Evolutionary conservation across 2,888 invertebrate species (phyloP).

Genomic region (Stratiomys singularior): DNA sequence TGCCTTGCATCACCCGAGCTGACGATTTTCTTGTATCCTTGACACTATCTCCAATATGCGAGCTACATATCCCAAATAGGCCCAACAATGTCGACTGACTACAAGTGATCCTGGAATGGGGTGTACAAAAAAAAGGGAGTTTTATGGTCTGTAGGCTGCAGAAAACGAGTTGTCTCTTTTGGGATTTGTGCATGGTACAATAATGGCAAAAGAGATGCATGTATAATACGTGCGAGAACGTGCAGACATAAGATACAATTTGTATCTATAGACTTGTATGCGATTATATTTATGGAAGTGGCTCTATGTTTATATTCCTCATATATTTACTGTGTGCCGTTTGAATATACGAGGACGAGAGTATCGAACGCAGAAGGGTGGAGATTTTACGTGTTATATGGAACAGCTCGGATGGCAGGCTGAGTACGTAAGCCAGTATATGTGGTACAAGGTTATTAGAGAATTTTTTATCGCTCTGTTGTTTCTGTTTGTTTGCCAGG

Average conservation of each 20-base stretch:
- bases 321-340: conserved; percentile 24
- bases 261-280: background rate
- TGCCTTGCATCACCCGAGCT: background rate
- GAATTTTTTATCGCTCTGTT: conserved; percentile 37
- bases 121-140: background rate
- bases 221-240: conserved; percentile 8
- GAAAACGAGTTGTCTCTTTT: background rate
- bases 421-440: background rate
- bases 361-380: conserved; percentile 5
- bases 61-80: background rate
- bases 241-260: background rate
- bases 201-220: conserved; percentile 15
- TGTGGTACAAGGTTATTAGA: conserved; percentile 49
- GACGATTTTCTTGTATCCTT: background rate
- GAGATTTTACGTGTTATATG: conserved; percentile 19
- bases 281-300: background rate
- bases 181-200: conserved; percentile 13
- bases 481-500: conserved; percentile 45
- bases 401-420: background rate
- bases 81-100: background rate
- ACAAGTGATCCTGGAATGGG: background rate
- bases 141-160: background rate
- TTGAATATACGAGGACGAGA: conserved; percentile 5
- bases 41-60: conserved; percentile 10
- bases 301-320: background rate